Evolutionary conservation across 2,797 vertebrate genomes (phyloP).

Genomic region (Enteromius unitaeniatus): DNA sequence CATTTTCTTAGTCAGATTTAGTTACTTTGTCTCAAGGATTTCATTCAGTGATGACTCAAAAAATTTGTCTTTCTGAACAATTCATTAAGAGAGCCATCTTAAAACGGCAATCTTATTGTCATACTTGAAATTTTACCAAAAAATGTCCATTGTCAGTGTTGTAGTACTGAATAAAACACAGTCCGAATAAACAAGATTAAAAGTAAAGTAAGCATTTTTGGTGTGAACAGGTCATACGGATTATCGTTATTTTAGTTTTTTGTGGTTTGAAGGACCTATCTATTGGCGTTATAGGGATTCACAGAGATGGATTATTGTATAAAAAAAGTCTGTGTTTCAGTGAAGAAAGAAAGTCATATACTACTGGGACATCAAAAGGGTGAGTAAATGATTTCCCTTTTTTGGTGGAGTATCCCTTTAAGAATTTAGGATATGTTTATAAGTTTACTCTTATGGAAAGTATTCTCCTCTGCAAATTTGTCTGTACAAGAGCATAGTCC

Average conservation of each 20-base stretch:
- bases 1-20: background rate
- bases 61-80: background rate
- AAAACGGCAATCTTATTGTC: background rate
- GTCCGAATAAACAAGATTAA: background rate
- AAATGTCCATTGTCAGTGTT: background rate
- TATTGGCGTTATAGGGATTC: background rate
- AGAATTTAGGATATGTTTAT: background rate
- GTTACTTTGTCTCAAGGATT: background rate
- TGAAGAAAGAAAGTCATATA: background rate
- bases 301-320: too few species aligned
- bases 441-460: background rate
- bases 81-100: background rate
- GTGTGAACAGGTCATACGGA: background rate
- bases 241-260: background rate
- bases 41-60: background rate
- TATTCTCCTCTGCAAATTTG: background rate
- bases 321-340: background rate
- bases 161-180: background rate
- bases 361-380: background rate
- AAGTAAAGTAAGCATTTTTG: background rate
- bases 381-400: background rate
- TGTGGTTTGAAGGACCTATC: background rate
- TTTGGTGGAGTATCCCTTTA: background rate
- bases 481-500: background rate
- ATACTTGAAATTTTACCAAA: background rate